phyloP scores from a whole-genome alignment of 2,888 invertebrate genomes.

The Eurytoma adleriae region DNA sequence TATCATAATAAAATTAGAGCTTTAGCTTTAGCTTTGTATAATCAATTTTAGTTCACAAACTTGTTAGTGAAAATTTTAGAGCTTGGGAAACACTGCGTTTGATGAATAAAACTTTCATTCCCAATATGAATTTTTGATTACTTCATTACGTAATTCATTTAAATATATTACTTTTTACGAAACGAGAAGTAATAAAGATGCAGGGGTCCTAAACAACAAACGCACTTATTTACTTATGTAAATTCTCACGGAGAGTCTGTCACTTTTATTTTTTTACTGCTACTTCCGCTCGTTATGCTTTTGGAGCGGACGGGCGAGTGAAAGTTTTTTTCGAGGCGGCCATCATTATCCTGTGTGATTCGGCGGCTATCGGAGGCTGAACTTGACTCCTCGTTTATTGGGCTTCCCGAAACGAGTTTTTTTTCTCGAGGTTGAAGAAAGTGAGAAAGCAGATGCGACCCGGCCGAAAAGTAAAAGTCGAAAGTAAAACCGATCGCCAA shows the following conservation, averaged over 20 bases:
- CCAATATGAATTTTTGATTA: no score
- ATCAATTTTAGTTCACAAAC: no score
- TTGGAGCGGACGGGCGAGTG: slow-evolving; percentile 11
- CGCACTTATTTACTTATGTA: not conserved
- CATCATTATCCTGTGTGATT: not conserved
- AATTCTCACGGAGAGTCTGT: not conserved
- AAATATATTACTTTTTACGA: no score
- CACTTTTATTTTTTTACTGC: slow-evolving; percentile 22
- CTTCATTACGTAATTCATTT: no score
- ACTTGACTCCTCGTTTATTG: slow-evolving; percentile 20
- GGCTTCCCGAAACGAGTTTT: slow-evolving; percentile 25
- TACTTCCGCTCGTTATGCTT: not conserved
- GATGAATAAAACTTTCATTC: no score
- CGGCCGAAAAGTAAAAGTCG: not conserved
- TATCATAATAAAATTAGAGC: no score
- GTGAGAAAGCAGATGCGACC: slow-evolving; percentile 30
- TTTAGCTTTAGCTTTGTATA: no score
- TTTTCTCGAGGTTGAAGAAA: slow-evolving; percentile 26
- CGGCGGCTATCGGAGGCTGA: slow-evolving; percentile 1
- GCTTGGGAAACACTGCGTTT: no score
- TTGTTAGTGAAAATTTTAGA: no score
- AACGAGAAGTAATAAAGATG: no score
- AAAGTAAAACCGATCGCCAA: slow-evolving; percentile 34
- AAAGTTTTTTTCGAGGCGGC: slow-evolving; percentile 28
- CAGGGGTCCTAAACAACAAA: not conserved